Base-by-base conservation (phyloP, 2,797 vertebrate species). In the Molothrus aeneus region DNA sequence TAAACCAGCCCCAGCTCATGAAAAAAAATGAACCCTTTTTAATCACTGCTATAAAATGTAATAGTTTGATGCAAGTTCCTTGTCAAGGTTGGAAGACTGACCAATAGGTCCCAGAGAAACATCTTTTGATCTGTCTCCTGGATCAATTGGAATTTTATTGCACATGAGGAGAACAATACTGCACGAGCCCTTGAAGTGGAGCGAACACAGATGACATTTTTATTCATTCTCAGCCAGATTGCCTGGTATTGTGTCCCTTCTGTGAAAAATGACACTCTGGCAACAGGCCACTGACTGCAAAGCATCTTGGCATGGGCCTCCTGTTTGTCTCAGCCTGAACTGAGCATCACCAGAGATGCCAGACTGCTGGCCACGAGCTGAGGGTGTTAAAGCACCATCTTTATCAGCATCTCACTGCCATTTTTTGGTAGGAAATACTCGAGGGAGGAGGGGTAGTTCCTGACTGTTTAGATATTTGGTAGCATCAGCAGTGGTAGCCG, bases 191-290 rank as follows among this genome's bases (percentile, higher is more conserved):
- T 77, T 63, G 66, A 95, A 95, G 90, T 69, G 68, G 80, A 95
- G 90, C 2, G 40, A 96, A 45, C 70, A 53, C 96, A 97, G 93
- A 96, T 96, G 96, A 97, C 90, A 90, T 84, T 97, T 96, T 97
- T 96, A 97, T 97, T 97, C 92, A 96, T 92, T 90, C 95, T 86
- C 83, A 95, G 92, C 94, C 92, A 97, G 93, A 94, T 83, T 94
- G 86, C 91, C 92, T 74, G 84, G 85, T 96, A 97, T 96, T 97
- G 92, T 97, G 92, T 97, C 95, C 93, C 94, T 95, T 90, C 78
- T 92, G 85, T 95, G 91, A 95, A 96, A 97, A 97, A 97, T 71
- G 97, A 93, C 93, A 95, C 90, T 53, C 91, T 97, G 97, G 96
- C 96, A 96, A 38, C 86, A 92, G 83, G 96, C 97, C 96, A 96